Conservation (phyloP, 2,113 vertebrate species). For the Narcine bancroftii region DNA sequence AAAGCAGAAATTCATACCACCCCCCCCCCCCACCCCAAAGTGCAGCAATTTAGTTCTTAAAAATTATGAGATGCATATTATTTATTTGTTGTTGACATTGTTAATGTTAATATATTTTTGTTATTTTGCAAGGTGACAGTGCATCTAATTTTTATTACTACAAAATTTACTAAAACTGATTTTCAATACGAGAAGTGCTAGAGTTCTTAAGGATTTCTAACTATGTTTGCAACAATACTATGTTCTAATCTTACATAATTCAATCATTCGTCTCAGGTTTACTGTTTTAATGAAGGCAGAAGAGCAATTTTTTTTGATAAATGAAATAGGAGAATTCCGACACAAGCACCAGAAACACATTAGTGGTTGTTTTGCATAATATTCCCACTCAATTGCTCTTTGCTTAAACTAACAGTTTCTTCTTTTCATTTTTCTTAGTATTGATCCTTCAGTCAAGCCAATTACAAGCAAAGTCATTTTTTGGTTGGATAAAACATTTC, state of each 20-base stretch:
- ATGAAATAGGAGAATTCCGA: not conserved
- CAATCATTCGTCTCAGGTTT: not conserved
- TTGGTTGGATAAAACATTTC: constrained; percentile 3
- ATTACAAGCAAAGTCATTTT: constrained; percentile 2
- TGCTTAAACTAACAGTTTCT: constrained; percentile 13
- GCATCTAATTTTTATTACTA: not conserved
- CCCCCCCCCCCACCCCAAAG: too few species aligned
- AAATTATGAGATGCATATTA: not conserved
- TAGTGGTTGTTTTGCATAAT: constrained; percentile 13
- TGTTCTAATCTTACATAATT: not conserved
- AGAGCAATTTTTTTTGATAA: not conserved
- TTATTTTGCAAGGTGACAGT: not conserved
- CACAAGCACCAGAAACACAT: not conserved
- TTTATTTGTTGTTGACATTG: not conserved
- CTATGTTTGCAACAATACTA: not conserved
- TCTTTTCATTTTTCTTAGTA: not conserved
- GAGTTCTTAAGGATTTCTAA: not conserved
- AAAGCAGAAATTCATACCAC: not conserved
- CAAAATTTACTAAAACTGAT: not conserved
- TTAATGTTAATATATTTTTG: not conserved
- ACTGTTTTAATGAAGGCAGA: constrained; percentile 13
- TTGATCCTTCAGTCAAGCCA: not conserved
- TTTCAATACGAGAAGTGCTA: not conserved
- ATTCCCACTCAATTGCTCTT: not conserved
- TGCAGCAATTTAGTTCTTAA: not conserved